Conservation (phyloP, 2,113 vertebrate species). For the Hypanus sabinus region DNA sequence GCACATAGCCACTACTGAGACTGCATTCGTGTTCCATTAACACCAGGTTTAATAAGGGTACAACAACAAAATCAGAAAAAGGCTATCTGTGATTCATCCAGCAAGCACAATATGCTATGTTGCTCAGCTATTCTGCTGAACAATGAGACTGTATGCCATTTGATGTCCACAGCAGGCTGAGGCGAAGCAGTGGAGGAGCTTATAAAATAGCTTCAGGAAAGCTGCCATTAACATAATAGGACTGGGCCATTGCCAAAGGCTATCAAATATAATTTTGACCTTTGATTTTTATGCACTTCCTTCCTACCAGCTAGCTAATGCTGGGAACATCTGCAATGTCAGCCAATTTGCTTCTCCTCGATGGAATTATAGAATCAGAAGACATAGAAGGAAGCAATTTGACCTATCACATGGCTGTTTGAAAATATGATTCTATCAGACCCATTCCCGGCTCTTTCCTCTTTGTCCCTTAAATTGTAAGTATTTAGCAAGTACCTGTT, state of each 20-base stretch:
- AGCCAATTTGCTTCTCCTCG: not conserved
- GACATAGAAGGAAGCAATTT: too few relatives aligned
- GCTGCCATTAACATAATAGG: not conserved
- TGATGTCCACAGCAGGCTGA: not conserved
- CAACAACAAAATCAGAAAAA: not conserved
- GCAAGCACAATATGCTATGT: not conserved
- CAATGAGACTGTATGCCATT: not conserved
- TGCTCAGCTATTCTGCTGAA: not conserved
- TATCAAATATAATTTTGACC: not conserved
- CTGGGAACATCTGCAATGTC: not conserved
- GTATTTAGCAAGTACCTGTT: not conserved
- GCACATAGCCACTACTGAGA: not conserved
- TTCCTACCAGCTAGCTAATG: conserved; percentile 7
- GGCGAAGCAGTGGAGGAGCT: not conserved
- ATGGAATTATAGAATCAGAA: too few relatives aligned
- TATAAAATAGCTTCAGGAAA: not conserved
- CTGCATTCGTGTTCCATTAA: not conserved
- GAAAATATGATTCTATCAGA: too few relatives aligned
- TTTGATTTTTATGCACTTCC: not conserved
- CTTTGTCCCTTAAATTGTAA: too few relatives aligned
- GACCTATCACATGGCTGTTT: too few relatives aligned
- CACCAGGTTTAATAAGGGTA: not conserved
- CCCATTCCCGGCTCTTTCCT: too few relatives aligned
- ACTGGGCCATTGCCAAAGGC: not conserved
- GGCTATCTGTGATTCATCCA: not conserved